Conservation (phyloP, 2,888 invertebrate genomes). For the Diaphora mendica region DNA sequence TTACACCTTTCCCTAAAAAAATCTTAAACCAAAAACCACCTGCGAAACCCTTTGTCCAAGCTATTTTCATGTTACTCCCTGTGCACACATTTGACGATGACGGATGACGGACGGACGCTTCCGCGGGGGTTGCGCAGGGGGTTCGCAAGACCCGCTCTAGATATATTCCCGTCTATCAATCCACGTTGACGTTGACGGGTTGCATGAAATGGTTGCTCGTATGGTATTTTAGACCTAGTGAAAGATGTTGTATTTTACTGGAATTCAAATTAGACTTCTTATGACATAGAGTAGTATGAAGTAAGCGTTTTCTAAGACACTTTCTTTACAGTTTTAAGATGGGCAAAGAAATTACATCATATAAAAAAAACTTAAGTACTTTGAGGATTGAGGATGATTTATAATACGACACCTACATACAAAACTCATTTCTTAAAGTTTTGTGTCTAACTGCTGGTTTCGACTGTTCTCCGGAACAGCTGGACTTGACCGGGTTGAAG, state of each 20-base stretch:
- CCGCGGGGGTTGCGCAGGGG: constrained; percentile 52
- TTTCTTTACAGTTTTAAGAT: too few relatives aligned
- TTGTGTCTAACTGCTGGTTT: too few relatives aligned
- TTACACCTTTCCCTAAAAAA: constrained; percentile 15
- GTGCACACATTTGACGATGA: constrained; percentile 71
- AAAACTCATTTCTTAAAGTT: too few relatives aligned
- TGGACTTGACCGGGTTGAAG: too few relatives aligned
- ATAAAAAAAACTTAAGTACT: too few relatives aligned
- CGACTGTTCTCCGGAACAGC: too few relatives aligned
- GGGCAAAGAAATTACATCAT: too few relatives aligned
- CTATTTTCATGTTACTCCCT: constrained; percentile 37
- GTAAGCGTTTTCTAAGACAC: neutral
- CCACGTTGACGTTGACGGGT: constrained; percentile 73
- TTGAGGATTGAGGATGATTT: too few relatives aligned
- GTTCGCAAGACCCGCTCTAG: constrained; percentile 65
- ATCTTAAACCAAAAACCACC: constrained; percentile 34
- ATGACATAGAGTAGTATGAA: neutral
- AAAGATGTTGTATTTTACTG: constrained; percentile 43
- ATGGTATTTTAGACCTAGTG: constrained; percentile 53
- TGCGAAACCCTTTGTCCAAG: constrained; percentile 51
- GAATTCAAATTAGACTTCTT: constrained; percentile 28
- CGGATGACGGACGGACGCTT: constrained; percentile 70
- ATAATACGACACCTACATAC: too few relatives aligned
- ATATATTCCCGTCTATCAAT: constrained; percentile 77
- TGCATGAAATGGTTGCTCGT: constrained; percentile 61